Base-by-base conservation (phyloP, 1,140 invertebrate species). In the Orius insidiosus region DNA sequence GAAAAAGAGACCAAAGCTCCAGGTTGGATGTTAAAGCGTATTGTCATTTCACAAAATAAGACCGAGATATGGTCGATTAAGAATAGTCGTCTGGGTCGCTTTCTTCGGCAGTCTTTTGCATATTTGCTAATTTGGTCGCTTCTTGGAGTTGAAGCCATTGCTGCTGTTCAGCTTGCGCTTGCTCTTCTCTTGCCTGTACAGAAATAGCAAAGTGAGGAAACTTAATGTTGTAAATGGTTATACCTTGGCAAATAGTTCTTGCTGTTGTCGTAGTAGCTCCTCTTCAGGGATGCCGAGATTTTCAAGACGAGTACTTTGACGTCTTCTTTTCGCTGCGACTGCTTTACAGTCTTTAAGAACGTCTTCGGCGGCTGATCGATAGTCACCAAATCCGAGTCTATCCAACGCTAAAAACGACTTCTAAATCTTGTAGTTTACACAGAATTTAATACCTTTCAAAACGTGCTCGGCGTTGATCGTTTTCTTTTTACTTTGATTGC, bases 401-500 rank as follows among this genome's bases (percentile, higher is more conserved):
- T 96, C 89, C 15, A 98, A 65, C 14, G 92, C 93, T 82, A 66
- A 41, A 63, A 62, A 16, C 46, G 33, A 48, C 13, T 7, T n/a
- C 5, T 36, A 36, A 36, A 13, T 9, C 5, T 18, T 16, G 10
- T n/a, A n/a, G n/a, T n/a, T n/a, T n/a, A n/a, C n/a, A n/a, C n/a
- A n/a, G n/a, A 9, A 16, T 14, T 46, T 45, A 41, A 48, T n/a
- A 85, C 82, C 81, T 66, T 71, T 72, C 33, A 98, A 66, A 48
- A 97, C 80, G 69, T 98, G 93, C 62, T 98, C 93, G 5, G 92
- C 89, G 60, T 89, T 95, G 38, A 98, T 97, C 1, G 93, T 97
- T 63, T 96, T 97, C 59, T 97, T 97, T 56, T 89, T 81, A 51
- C 89, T 80, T 60, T 87, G 80, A 66, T 94, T 94, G 59, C 93